Conservation (phyloP, 53 echinoderm and acorn worm genomes). For the Echinometra lucunter region DNA sequence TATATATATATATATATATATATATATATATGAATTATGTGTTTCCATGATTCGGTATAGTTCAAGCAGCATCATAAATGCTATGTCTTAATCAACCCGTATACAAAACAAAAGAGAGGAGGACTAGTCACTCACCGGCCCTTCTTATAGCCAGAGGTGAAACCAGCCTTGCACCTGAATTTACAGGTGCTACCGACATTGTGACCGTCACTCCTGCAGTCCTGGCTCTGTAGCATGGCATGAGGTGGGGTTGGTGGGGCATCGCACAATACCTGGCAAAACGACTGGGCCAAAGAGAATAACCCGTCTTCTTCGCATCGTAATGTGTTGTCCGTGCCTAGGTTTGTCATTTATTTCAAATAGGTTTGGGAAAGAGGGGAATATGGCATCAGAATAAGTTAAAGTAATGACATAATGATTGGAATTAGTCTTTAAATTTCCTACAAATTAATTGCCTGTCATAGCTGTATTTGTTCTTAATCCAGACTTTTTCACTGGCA, state of each 20-base stretch:
- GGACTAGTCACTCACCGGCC: conserved; percentile 61
- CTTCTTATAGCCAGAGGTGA: conserved; percentile 56
- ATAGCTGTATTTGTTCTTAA: too few relatives aligned
- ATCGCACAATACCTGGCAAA: conserved; percentile 88
- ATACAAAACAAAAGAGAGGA: not conserved
- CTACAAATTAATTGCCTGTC: too few relatives aligned
- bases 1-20: too few relatives aligned
- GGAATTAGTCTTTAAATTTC: too few relatives aligned
- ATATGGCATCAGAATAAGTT: too few relatives aligned
- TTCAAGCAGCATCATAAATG: too few relatives aligned
- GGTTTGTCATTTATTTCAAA: not conserved
- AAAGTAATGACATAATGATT: too few relatives aligned
- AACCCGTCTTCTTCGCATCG: conserved; percentile 87
- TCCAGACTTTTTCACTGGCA: too few relatives aligned
- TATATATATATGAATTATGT: too few relatives aligned
- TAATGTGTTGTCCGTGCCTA: conserved; percentile 80
- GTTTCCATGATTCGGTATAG: too few relatives aligned
- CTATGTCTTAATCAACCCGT: too few relatives aligned
- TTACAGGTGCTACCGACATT: conserved; percentile 86
- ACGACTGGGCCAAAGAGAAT: conserved; percentile 87
- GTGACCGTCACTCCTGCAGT: conserved; percentile 75
- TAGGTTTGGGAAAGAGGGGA: too few relatives aligned
- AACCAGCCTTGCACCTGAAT: conserved; percentile 84
- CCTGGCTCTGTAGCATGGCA: conserved; percentile 71
- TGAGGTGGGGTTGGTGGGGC: conserved; percentile 72